Evolutionary conservation across 2,888 invertebrate species (phyloP).

Genomic region (Phalera bucephala): DNA sequence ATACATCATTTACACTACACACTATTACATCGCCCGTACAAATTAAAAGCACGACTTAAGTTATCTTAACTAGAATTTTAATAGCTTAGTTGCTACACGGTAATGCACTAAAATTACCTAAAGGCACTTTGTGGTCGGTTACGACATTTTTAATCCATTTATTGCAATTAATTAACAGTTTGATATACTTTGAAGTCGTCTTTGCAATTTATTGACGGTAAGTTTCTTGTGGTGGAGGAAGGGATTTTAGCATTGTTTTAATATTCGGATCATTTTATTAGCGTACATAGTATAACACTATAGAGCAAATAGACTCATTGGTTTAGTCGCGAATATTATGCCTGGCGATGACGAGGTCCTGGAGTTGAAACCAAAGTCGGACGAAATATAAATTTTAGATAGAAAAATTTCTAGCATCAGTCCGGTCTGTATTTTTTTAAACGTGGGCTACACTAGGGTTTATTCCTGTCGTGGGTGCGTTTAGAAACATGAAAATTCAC

Average conservation of each 20-base stretch:
- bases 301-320: too few relatives aligned
- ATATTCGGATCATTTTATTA: too few relatives aligned
- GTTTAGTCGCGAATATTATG: too few relatives aligned
- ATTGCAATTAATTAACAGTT: conserved; percentile 6
- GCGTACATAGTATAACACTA: too few relatives aligned
- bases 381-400: too few relatives aligned
- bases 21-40: conserved; percentile 49
- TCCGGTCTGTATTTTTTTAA: too few relatives aligned
- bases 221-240: background rate
- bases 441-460: too few relatives aligned
- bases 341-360: too few relatives aligned
- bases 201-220: background rate
- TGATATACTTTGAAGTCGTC: background rate
- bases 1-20: conserved; percentile 48
- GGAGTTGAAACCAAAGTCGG: too few relatives aligned
- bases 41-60: conserved; percentile 65
- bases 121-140: conserved; percentile 16
- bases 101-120: conserved; percentile 29
- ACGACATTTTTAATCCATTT: conserved; percentile 19
- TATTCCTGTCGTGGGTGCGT: too few relatives aligned
- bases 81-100: conserved; percentile 42
- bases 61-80: conserved; percentile 66
- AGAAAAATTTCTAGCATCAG: too few relatives aligned
- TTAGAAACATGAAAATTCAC: too few relatives aligned
- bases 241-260: background rate